Percentiles rank a stretch among this genome's conserved stretches.
Conservation (phyloP, 2,797 vertebrate species). For the Bradypodion pumilum region DNA sequence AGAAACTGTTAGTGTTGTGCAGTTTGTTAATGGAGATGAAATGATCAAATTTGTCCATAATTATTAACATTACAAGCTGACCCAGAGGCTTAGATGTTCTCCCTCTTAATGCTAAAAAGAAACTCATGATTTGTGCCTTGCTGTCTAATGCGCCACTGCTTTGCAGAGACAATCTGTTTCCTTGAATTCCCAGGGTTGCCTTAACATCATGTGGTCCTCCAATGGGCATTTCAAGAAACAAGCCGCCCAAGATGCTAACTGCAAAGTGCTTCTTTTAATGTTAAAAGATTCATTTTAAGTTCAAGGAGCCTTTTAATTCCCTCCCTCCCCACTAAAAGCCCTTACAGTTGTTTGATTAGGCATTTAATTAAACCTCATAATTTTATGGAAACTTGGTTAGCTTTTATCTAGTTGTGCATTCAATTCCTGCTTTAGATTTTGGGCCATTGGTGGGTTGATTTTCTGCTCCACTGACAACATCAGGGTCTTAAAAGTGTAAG, state of each 20-base stretch:
- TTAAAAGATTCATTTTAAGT: background rate
- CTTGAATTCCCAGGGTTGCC: background rate
- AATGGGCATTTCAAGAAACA: background rate
- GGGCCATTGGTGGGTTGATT: background rate
- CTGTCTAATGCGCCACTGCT: background rate
- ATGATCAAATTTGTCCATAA: background rate
- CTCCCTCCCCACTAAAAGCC: background rate
- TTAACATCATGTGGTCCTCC: background rate
- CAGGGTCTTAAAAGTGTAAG: background rate
- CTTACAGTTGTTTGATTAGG: background rate
- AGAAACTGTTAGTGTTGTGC: background rate
- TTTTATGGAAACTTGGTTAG: background rate
- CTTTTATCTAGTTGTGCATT: background rate
- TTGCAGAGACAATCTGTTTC: background rate
- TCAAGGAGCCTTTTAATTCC: background rate
- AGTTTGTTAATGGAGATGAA: background rate
- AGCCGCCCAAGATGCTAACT: background rate
- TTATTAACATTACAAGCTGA: background rate
- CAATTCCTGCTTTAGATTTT: background rate
- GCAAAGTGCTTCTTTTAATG: background rate
- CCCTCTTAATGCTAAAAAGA: background rate
- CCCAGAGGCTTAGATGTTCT: background rate
- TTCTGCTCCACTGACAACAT: background rate
- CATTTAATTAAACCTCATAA: background rate
- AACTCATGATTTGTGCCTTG: background rate